Evolutionary conservation across 2,113 vertebrate species (phyloP), one percentile per base, ranked within the genome.

Genomic region (Oxyura jamaicensis): DNA sequence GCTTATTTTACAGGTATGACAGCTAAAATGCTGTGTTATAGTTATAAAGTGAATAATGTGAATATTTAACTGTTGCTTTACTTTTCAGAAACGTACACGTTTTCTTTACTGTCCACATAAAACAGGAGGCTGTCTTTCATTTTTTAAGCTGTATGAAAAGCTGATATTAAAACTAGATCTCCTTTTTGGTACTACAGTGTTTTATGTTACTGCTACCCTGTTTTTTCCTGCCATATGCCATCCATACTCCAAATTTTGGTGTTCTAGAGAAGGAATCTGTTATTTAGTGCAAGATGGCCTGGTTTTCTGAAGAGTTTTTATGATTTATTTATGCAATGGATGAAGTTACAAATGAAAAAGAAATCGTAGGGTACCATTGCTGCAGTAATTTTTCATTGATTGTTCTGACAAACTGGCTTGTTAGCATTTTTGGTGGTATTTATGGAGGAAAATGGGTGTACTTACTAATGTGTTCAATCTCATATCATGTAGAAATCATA

Each of bases 1-100:
- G 99, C 98, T 99, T 48, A 99, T 99, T 97, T 98, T 99, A 91
- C 99, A 99, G 99, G 99, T 99, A 97, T 22, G 76, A 16, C 42
- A 80, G 53, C 12, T 75, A 35, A 84, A 83, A 36, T 62, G 16
- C 25, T 22, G 19, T 25, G 22, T 33, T 39, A 26, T 35, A 56
- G 18, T 36, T 58, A 8, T 36, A 46, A 67, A 65, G 55, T 63
- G 0, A 84, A 18, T 74, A 67, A 35, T 1, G 2, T 56, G 3
- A 79, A 25, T 56, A 72, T 72, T 81, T 81, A 13, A 0, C 55
- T 67, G 55, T 60, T 0, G 2, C 72, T 91, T 87, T 60, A 16
- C 39, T 91, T 93, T 69, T n/a, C 29, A 53, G 58, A 75, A 62
- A 11, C 59, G 1, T 33, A 13, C 41, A 25, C 20, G 4, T 55